A percentile compares a stretch with the other conserved stretches of the same genome.
Conservation (phyloP, 2,888 invertebrate species). For the Lasioglossum pauxillum region DNA sequence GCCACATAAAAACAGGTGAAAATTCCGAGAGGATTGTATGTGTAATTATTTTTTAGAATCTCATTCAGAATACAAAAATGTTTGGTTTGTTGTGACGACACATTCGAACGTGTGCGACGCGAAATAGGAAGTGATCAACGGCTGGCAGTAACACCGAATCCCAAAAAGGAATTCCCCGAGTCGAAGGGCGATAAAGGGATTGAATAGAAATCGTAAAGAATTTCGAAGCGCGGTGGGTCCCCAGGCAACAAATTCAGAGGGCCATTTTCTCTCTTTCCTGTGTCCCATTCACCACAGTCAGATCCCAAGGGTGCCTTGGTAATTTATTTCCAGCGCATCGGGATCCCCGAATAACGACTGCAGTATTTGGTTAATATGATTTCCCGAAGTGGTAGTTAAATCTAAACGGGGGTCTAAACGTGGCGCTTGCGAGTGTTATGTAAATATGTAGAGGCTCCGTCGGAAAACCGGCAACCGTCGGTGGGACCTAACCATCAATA, state of each 20-base stretch:
- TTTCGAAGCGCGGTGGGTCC: slow-evolving; percentile 62
- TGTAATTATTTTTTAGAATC: background rate
- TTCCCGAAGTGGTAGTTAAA: slow-evolving; percentile 77
- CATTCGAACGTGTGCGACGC: background rate
- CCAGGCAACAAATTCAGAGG: slow-evolving; percentile 50
- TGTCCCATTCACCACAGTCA: slow-evolving; percentile 53
- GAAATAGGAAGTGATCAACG: slow-evolving; percentile 23
- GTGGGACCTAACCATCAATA: slow-evolving; percentile 53
- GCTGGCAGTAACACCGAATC: slow-evolving; percentile 5
- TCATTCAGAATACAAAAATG: background rate
- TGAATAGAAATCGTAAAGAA: slow-evolving; percentile 72
- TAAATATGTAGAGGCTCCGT: slow-evolving; percentile 68
- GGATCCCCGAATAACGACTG: slow-evolving; percentile 58
- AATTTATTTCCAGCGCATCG: slow-evolving; percentile 69
- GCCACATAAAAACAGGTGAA: background rate
- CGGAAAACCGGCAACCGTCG: slow-evolving; percentile 53
- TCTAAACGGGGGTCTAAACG: slow-evolving; percentile 64
- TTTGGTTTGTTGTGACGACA: background rate
- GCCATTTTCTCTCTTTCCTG: slow-evolving; percentile 54
- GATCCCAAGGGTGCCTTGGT: slow-evolving; percentile 56
- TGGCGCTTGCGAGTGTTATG: slow-evolving; percentile 75
- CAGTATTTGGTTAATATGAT: slow-evolving; percentile 77
- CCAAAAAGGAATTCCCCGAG: slow-evolving; percentile 58
- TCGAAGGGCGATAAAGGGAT: slow-evolving; percentile 65
- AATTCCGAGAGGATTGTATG: background rate